Conservation (phyloP, 2,113 vertebrate species). For the Apistogramma diplotaenia region DNA sequence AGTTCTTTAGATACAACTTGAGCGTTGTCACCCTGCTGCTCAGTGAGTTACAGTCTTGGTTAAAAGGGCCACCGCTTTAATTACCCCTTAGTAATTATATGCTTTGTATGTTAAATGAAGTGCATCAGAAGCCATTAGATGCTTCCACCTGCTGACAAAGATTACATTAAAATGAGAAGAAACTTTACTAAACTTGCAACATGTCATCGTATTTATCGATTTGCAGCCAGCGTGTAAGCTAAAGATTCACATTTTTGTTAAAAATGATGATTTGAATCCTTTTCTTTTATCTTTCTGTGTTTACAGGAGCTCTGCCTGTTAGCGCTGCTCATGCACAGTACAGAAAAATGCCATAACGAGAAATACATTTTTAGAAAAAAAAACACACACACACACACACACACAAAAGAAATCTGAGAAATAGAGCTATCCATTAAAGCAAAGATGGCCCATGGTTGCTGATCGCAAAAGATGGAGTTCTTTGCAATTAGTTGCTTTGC, state of each 20-base stretch:
- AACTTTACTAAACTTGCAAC: not conserved
- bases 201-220: not conserved
- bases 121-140: not conserved
- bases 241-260: not conserved
- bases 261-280: not conserved
- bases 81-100: not conserved
- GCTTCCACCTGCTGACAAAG: not conserved
- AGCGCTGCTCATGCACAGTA: not conserved
- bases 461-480: not conserved
- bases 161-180: not conserved
- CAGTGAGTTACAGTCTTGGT: not conserved
- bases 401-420: not conserved
- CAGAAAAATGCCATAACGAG: not conserved
- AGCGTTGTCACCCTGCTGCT: not conserved
- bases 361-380: not conserved
- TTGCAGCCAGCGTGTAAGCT: not conserved
- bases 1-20: not conserved
- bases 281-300: not conserved
- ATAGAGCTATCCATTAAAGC: not conserved
- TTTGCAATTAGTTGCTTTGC: slow-evolving; percentile 21
- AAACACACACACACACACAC: too few relatives aligned
- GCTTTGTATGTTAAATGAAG: slow-evolving; percentile 1
- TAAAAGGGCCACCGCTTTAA: not conserved
- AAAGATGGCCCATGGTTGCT: not conserved
- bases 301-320: not conserved